Base-by-base conservation (phyloP, 2,888 invertebrate species). In the Leptinotarsa rubiginosa region DNA sequence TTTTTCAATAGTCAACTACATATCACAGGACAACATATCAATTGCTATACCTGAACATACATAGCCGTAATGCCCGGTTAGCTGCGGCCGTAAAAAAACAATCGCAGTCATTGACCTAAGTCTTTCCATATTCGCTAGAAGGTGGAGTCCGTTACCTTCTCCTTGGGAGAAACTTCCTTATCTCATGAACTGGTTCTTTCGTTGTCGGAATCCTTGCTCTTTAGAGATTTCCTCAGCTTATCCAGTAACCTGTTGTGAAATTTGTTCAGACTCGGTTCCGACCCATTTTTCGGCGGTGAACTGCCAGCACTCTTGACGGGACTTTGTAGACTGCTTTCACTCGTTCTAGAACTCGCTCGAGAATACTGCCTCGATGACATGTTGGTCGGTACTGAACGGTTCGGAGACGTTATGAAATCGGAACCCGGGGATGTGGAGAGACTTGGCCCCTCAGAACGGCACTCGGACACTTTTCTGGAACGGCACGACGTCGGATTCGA, bases 161-260 rank as follows among this genome's bases (percentile, higher is more conserved):
- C 78, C 75, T 70, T 62, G 59, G 65, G 25, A 70, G 75, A 73
- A 69, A 65, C 67, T 71, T 78, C 78, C 74, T 78, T 76, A 41
- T 82, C 90, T 91, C 91, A 92, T 87, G 90, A 91, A 84, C 89
- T 88, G 72, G 87, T 86, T 85, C 87, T 89, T 87, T 85, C 86
- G 76, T 88, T 84, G 18, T 79, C 79, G 13, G 77, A 75, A 54
- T 78, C 78, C 67, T 77, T 77, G 54, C 86, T 91, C 81, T 92
- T 91, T 84, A 95, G 89, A 80, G 94, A 93, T 77, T 92, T 90
- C 89, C 93, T 93, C 87, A 95, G 87, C 88, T 94, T 94, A 88
- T 95, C 94, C 87, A 95, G 92, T 86, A 95, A 90, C 85, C 94
- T 91, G 88, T 91, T 93, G 90, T 95, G 94, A 87, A 95, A 95